Evolutionary conservation across 2,797 vertebrate species (phyloP).

Genomic region (Argya squamiceps): DNA sequence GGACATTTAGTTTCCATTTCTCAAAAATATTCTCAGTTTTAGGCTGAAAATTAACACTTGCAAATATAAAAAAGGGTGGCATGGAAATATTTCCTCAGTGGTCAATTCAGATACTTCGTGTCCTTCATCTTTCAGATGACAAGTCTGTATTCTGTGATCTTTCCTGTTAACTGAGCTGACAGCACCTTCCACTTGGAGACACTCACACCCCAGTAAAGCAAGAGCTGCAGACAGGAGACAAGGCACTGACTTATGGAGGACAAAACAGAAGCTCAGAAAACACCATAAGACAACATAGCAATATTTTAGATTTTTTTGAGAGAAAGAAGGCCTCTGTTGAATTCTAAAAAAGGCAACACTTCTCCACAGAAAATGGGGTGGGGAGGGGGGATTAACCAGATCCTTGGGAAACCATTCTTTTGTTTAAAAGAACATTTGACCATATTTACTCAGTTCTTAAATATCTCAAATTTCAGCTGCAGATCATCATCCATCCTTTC

Average conservation of each 20-base stretch:
- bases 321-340: neutral
- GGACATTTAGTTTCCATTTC: neutral
- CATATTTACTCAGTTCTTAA: neutral
- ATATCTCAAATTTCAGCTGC: neutral
- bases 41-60: neutral
- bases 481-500: neutral
- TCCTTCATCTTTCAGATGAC: neutral
- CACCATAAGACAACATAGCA: neutral
- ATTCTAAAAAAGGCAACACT: neutral
- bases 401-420: neutral
- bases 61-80: neutral
- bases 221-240: neutral
- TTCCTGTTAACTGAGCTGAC: neutral
- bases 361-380: neutral
- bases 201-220: neutral
- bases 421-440: neutral
- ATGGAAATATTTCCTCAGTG: neutral
- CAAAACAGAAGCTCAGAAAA: neutral
- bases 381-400: neutral
- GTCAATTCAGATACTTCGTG: neutral
- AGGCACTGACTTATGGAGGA: neutral
- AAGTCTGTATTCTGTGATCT: neutral
- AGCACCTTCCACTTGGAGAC: neutral
- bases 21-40: neutral
- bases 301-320: neutral